Conservation (phyloP, 2,113 vertebrate genomes). For the Corythoichthys haematopterus region DNA sequence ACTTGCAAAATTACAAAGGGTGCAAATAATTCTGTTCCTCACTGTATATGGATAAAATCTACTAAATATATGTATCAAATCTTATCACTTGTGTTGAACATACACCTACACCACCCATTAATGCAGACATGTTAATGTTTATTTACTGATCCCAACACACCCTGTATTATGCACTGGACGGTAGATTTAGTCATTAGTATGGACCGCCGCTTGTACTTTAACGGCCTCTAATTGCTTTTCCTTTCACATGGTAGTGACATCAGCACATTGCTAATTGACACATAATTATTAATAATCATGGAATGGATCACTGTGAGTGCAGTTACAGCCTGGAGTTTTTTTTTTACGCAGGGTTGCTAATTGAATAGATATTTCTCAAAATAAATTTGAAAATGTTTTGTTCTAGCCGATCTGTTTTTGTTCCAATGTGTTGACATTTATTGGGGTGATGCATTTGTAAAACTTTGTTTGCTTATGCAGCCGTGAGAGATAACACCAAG, state of each 20-base stretch:
- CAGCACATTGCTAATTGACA: constrained; percentile 63
- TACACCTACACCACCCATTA: constrained; percentile 9
- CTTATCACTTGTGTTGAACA: not conserved
- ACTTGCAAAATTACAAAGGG: too few species aligned
- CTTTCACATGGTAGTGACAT: constrained; percentile 57
- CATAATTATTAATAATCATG: constrained; percentile 63
- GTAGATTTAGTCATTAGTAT: constrained; percentile 47
- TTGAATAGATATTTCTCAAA: constrained; percentile 10
- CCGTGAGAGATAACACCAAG: constrained; percentile 40
- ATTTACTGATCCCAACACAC: constrained; percentile 13
- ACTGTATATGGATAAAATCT: too few species aligned
- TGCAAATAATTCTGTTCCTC: too few species aligned
- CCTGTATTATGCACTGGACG: constrained; percentile 15
- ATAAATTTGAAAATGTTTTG: not conserved
- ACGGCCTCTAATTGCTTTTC: constrained; percentile 55
- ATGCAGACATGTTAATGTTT: constrained; percentile 19
- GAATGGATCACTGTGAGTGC: constrained; percentile 43
- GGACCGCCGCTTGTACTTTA: constrained; percentile 41
- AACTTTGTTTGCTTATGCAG: constrained; percentile 30
- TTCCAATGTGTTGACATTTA: constrained; percentile 1
- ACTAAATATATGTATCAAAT: not conserved
- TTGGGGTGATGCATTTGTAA: constrained; percentile 10
- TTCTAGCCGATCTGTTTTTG: not conserved
- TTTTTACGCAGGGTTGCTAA: constrained; percentile 4
- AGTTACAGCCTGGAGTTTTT: constrained; percentile 12